Evolutionary conservation across 1,140 invertebrate species (phyloP).

Genomic region (Bombus sylvicola): DNA sequence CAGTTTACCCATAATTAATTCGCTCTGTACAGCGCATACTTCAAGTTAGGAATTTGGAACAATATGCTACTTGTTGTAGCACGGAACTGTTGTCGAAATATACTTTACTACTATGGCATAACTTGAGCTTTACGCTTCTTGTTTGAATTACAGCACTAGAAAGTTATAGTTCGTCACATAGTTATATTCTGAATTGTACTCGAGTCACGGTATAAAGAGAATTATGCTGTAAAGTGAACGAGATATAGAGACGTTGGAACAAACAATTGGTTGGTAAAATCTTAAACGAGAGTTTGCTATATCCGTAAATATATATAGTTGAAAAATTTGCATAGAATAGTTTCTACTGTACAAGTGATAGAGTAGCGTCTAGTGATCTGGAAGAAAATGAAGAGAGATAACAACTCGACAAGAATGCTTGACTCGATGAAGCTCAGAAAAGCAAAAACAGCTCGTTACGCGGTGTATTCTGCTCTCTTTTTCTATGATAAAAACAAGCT

Average conservation of each 20-base stretch:
- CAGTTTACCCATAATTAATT: neutral
- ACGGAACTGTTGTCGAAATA: neutral
- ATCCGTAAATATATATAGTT: neutral
- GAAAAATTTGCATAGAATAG: neutral
- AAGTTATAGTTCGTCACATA: neutral
- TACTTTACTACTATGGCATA: neutral
- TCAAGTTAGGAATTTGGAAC: neutral
- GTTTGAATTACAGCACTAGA: neutral
- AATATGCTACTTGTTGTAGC: neutral
- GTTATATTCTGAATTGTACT: neutral
- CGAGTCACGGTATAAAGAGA: neutral
- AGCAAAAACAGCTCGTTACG: slow-evolving; percentile 3
- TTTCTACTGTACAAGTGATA: neutral
- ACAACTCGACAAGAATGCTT: neutral
- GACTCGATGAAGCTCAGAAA: neutral
- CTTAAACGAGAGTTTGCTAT: neutral
- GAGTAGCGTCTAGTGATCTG: neutral
- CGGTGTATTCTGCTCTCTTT: neutral
- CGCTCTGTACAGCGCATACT: neutral
- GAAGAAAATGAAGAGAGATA: neutral
- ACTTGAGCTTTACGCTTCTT: neutral
- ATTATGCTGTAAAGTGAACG: neutral
- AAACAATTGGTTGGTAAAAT: neutral
- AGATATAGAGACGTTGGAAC: neutral
- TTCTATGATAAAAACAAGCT: neutral